Evolutionary conservation across 2,797 vertebrate genomes (phyloP).

Genomic region (Squalus acanthias): DNA sequence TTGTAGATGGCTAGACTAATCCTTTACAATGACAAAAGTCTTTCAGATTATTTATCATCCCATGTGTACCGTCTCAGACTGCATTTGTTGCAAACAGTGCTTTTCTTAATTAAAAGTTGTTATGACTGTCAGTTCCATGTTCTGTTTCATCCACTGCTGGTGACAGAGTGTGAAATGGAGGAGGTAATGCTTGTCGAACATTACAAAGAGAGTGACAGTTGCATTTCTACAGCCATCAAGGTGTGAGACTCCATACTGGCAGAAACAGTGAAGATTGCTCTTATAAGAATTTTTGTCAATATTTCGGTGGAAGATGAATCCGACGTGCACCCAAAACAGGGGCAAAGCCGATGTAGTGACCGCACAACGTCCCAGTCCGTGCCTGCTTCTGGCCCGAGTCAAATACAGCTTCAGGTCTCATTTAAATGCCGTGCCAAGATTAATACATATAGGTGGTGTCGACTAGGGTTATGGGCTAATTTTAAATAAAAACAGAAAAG

Average conservation of each 20-base stretch:
- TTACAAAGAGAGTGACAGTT: not conserved
- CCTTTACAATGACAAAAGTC: not conserved
- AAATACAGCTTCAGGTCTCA: not conserved
- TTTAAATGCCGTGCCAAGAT: not conserved
- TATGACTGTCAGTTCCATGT: not conserved
- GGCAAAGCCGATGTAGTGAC: not conserved
- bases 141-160: not conserved
- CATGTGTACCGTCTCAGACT: not conserved
- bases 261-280: not conserved
- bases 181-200: not conserved
- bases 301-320: not conserved
- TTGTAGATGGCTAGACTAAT: not conserved
- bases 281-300: not conserved
- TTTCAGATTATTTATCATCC: conserved; percentile 23
- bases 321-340: not conserved
- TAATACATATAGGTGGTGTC: not conserved
- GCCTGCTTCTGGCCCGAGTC: no score
- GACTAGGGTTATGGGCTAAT: not conserved
- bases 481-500: not conserved
- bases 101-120: conserved; percentile 4
- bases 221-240: not conserved
- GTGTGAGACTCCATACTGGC: not conserved
- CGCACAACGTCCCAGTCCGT: not conserved
- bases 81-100: conserved; percentile 18
- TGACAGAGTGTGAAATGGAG: conserved; percentile 27